phyloP scores from a whole-genome alignment of 2,113 vertebrate species.

The Aphyosemion australe region DNA sequence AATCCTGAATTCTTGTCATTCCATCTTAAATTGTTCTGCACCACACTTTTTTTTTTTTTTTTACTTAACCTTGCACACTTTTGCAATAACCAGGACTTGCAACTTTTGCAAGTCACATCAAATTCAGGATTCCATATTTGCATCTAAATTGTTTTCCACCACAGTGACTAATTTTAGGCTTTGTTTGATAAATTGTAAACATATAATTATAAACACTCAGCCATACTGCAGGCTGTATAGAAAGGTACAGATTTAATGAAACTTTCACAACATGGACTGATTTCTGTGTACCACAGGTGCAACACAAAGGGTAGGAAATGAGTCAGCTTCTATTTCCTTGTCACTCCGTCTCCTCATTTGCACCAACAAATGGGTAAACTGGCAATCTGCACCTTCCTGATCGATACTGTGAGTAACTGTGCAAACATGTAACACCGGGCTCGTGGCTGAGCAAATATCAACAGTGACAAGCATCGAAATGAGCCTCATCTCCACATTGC shows the following conservation, averaged over 20 bases:
- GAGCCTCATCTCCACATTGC: conserved; percentile 18
- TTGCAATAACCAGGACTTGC: neutral
- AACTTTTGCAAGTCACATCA: no score
- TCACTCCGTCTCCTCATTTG: conserved; percentile 47
- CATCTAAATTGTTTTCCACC: neutral
- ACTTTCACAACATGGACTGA: conserved; percentile 2
- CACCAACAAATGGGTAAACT: conserved; percentile 24
- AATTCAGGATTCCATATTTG: neutral
- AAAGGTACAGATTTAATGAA: neutral
- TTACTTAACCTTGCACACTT: conserved; percentile 9
- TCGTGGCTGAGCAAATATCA: conserved; percentile 35
- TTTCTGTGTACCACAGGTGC: conserved; percentile 21
- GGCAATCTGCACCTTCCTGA: conserved; percentile 27
- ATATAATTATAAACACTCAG: neutral
- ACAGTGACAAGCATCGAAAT: conserved; percentile 29
- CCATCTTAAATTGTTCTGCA: conserved; percentile 38
- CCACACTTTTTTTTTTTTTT: conserved; percentile 34
- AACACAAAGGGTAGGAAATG: conserved; percentile 36
- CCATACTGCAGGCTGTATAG: neutral
- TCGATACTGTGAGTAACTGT: conserved; percentile 18
- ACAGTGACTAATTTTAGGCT: neutral
- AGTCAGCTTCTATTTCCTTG: conserved; percentile 44
- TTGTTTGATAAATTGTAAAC: conserved; percentile 9
- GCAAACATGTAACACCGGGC: conserved; percentile 27
- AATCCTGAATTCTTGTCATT: conserved; percentile 62